Evolutionary conservation across 2,113 vertebrate genomes (phyloP).

Genomic region (human): DNA sequence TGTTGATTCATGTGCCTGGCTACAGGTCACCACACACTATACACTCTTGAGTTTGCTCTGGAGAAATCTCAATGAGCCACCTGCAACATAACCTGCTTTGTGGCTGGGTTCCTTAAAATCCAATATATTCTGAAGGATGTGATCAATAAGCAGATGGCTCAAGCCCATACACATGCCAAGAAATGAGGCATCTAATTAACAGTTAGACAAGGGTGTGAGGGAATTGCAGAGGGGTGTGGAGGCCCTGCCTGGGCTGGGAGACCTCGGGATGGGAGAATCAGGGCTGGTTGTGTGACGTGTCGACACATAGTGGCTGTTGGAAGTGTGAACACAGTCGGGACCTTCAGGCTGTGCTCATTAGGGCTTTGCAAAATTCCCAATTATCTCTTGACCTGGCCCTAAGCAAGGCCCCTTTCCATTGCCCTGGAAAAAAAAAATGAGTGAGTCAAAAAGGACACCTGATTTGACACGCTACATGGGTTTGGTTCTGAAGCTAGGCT

Average conservation of each 20-base stretch:
- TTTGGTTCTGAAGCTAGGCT: not conserved
- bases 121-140: slow-evolving; percentile 36
- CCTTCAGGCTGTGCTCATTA: slow-evolving; percentile 55
- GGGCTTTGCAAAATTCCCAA: slow-evolving; percentile 46
- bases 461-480: not conserved
- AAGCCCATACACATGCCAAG: not conserved
- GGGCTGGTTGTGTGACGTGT: not conserved
- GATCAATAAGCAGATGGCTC: slow-evolving; percentile 54
- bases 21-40: not conserved
- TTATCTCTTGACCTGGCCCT: slow-evolving; percentile 40
- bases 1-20: not conserved
- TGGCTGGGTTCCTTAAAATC: slow-evolving; percentile 44
- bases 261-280: not conserved
- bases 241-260: slow-evolving; percentile 32
- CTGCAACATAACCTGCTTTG: slow-evolving; percentile 23
- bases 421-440: not conserved
- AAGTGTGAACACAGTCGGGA: slow-evolving; percentile 31
- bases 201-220: slow-evolving; percentile 57
- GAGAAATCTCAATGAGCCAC: slow-evolving; percentile 21
- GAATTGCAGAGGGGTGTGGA: not conserved
- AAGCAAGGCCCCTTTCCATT: not conserved
- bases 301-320: not conserved
- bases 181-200: slow-evolving; percentile 70
- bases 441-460: not conserved
- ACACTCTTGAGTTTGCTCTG: not conserved